Conservation (phyloP, 2,113 vertebrate genomes). For the Neodon shergylaensis region DNA sequence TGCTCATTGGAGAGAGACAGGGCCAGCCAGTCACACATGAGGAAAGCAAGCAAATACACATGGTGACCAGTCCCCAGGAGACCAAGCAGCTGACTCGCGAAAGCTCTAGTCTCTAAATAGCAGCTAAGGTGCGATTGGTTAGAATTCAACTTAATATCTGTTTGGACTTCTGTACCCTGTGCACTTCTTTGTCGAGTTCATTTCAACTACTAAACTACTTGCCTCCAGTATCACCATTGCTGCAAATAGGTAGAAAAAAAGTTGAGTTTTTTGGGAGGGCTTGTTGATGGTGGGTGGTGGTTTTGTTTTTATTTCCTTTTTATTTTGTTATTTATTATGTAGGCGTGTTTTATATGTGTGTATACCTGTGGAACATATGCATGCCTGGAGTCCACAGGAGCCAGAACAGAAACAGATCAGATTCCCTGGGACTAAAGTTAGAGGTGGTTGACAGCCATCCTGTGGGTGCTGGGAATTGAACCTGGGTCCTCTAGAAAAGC, state of each 20-base stretch:
- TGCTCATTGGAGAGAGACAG: not conserved
- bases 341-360: not conserved
- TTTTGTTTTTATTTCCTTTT: not conserved
- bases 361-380: not conserved
- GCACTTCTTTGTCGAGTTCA: not conserved
- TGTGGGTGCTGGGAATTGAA: not conserved
- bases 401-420: not conserved
- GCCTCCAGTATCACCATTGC: not conserved
- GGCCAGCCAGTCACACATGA: not conserved
- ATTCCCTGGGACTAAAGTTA: not conserved
- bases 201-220: not conserved
- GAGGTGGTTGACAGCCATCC: not conserved
- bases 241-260: slow-evolving; percentile 13
- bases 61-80: not conserved
- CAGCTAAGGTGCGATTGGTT: not conserved
- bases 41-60: not conserved
- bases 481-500: not conserved
- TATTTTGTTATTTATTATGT: not conserved
- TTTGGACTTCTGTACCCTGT: not conserved
- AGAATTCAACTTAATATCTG: not conserved
- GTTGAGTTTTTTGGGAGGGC: not conserved
- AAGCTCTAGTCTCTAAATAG: not conserved
- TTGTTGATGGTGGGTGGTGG: not conserved
- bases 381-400: not conserved
- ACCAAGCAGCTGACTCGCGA: not conserved